phyloP scores from a whole-genome alignment of 2,888 invertebrate genomes.

The Geophilus truncorum region DNA sequence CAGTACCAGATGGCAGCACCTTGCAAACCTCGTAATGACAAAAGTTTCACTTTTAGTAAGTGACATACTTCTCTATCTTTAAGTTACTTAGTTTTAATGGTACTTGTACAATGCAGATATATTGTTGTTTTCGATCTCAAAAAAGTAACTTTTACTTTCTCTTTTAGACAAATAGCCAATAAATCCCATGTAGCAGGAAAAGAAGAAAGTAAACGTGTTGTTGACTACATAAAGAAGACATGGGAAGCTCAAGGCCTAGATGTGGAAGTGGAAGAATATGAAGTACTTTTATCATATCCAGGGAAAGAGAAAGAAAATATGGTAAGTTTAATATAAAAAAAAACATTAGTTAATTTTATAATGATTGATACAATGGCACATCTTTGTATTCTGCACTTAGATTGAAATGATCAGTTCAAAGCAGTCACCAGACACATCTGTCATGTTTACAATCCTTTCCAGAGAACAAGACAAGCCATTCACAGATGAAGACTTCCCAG shows the following conservation, averaged over 20 bases:
- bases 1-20: too few species aligned
- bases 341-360: too few species aligned
- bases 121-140: too few species aligned
- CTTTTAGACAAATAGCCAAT: constrained; percentile 40
- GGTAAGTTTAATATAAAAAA: not conserved
- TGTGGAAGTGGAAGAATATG: constrained; percentile 42
- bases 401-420: not conserved
- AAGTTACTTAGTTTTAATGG: too few species aligned
- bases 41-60: too few species aligned
- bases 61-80: too few species aligned
- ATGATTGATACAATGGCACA: not conserved
- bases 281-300: constrained; percentile 45
- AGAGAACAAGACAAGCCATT: not conserved
- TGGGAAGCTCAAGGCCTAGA: constrained; percentile 43
- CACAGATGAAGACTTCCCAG: not conserved
- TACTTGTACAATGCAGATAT: not conserved
- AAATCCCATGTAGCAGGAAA: constrained; percentile 45
- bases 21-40: too few species aligned
- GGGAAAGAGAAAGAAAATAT: constrained; percentile 30
- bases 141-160: not conserved
- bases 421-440: not conserved
- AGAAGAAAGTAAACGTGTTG: constrained; percentile 41
- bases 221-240: constrained; percentile 40
- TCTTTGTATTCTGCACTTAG: not conserved
- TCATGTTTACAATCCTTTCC: not conserved